Evolutionary conservation across 1,140 invertebrate genomes (phyloP), one percentile per base, ranked within the genome.

Genomic region (Elymnias hypermnestra): DNA sequence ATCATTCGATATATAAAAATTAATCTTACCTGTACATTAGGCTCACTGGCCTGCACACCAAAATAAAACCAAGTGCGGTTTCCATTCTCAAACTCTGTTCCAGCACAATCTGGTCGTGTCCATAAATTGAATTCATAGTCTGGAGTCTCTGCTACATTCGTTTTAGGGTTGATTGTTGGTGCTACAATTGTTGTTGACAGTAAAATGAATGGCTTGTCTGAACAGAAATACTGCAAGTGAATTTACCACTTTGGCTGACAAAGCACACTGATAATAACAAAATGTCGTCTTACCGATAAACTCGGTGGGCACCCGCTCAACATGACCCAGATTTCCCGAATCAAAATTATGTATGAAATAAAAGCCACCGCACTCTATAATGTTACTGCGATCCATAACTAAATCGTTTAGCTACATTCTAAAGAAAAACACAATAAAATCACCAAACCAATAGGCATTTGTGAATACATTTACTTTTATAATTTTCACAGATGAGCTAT

Each of bases 11-110:
- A n/a, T n/a, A n/a, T n/a, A n/a, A n/a, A n/a, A n/a, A n/a, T n/a
- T n/a, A n/a, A n/a, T n/a, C 13, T 26, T 33, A 83, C 81, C 68
- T 78, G 55, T 18, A 72, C 63, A 50, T 55, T 63, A 21, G 77
- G 55, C 53, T 72, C 57, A 52, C 66, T 66, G 1, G 87, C 88
- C 78, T 89, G 89, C 19, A 98, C 84, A n/a, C 94, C 94, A 89
- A 98, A 98, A 72, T 96, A 93, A 87, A 98, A 98, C 96, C 96
- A 98, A 1, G 95, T 96, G 51, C 95, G 89, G 71, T 97, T 97
- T 12, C 91, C 92, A 88, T 97, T 97, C 83, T 97, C 94, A 89
- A 91, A 97, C 65, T 93, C 91, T 6, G 95, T 96, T 17, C 94
- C 95, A 50, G 89, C 90, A 87, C 95, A 96, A 76, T 97, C 96